Percentiles rank a stretch among this genome's conserved stretches.
Conservation (phyloP, 1,140 invertebrate genomes). For the Teleogryllus occipitalis region DNA sequence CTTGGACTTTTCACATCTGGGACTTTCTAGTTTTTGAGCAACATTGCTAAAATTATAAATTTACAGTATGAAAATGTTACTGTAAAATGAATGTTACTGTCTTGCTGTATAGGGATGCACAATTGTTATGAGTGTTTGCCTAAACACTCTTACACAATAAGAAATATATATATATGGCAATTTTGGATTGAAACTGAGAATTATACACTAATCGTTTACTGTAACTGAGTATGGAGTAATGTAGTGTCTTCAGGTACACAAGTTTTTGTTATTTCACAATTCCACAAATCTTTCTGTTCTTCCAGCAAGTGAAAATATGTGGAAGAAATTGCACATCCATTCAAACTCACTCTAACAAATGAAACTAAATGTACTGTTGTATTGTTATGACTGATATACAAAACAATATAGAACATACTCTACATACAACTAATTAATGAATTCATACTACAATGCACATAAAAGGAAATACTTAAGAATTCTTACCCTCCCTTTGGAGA, state of each 20-base stretch:
- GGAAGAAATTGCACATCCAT: neutral
- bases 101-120: neutral
- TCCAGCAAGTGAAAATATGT: neutral
- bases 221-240: neutral
- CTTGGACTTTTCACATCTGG: neutral
- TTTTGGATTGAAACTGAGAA: too few species aligned
- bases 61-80: neutral
- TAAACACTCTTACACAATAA: too few species aligned
- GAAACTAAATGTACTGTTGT: neutral
- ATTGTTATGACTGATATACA: neutral
- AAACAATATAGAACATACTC: neutral
- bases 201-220: too few species aligned
- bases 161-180: too few species aligned
- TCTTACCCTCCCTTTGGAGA: neutral
- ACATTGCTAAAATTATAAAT: neutral
- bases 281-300: slow-evolving; percentile 4
- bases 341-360: neutral
- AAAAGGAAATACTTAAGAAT: neutral
- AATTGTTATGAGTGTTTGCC: neutral
- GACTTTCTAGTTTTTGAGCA: neutral
- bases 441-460: neutral
- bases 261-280: slow-evolving; percentile 3
- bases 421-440: neutral
- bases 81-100: neutral
- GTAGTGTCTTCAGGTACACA: slow-evolving; percentile 1